These are phyloP conservation scores for Andrena fulva DNA, from an alignment of 2,888 invertebrate genomes.

Conservation along the genomic window DNA sequence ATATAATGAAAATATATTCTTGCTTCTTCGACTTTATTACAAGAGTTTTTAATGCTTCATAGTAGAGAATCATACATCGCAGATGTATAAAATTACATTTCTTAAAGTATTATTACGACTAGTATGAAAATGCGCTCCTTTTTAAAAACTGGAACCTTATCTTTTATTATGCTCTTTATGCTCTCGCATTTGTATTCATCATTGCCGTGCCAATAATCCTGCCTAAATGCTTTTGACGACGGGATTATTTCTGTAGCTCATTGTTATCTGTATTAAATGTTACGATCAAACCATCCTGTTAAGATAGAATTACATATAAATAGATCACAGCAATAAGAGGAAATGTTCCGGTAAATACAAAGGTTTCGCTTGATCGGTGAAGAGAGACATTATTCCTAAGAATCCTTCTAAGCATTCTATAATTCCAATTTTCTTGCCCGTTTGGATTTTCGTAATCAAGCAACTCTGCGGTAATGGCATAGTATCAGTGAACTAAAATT, in stretches of 20 bases:
- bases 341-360: background rate
- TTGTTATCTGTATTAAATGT: background rate
- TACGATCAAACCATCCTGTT: background rate
- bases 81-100: conserved; percentile 60
- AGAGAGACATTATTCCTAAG: conserved; percentile 10
- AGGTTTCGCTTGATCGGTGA: background rate
- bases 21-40: conserved; percentile 23
- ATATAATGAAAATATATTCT: background rate
- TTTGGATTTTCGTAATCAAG: conserved; percentile 1
- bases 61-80: conserved; percentile 34
- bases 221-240: background rate
- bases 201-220: background rate
- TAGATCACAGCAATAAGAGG: conserved; percentile 17
- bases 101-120: conserved; percentile 55
- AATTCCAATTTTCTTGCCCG: background rate
- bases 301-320: conserved; percentile 4
- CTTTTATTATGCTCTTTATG: background rate
- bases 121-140: conserved; percentile 54
- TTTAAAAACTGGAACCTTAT: conserved; percentile 21
- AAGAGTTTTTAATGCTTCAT: conserved; percentile 22
- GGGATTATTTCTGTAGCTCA: background rate
- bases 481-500: background rate
- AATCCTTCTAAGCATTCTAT: background rate
- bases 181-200: conserved; percentile 10
- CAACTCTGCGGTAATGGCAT: background rate